These are phyloP conservation scores for Pseudachorutes palmiensis DNA, from an alignment of 1,140 invertebrate species.

Conservation along the genomic window DNA sequence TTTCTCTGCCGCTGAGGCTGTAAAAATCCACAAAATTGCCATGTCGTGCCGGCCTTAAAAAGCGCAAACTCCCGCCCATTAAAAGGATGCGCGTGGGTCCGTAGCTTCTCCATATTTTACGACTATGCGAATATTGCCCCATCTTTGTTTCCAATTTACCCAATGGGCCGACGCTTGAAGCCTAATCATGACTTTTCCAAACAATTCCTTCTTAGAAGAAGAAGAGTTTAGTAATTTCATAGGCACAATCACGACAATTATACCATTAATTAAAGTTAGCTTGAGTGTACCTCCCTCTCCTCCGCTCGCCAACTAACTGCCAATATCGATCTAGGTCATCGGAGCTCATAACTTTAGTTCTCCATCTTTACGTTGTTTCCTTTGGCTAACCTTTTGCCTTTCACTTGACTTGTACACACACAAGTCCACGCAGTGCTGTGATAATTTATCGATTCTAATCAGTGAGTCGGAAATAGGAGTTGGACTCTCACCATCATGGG, in stretches of 20 bases:
- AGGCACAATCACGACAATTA: background rate
- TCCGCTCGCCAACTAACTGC: background rate
- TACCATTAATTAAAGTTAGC: slow-evolving; percentile 1
- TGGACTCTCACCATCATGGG: background rate
- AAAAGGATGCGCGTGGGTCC: too few species aligned
- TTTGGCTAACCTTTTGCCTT: background rate
- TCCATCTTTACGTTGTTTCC: background rate
- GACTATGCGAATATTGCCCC: background rate
- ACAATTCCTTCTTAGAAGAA: too few species aligned
- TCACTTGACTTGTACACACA: background rate
- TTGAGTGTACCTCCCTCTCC: background rate
- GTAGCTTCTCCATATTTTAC: too few species aligned
- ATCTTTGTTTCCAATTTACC: background rate
- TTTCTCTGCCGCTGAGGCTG: too few species aligned
- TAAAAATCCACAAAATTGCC: too few species aligned
- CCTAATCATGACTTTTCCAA: background rate
- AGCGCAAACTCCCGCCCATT: too few species aligned
- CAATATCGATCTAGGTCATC: background rate
- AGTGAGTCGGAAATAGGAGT: background rate
- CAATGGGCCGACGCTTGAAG: background rate
- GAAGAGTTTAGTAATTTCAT: background rate
- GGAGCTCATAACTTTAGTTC: background rate
- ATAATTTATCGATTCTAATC: slow-evolving; percentile 9
- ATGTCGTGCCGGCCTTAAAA: too few species aligned
- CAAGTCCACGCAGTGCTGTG: background rate